phyloP scores from a whole-genome alignment of 2,797 vertebrate genomes.

The Sebastes itinus region DNA sequence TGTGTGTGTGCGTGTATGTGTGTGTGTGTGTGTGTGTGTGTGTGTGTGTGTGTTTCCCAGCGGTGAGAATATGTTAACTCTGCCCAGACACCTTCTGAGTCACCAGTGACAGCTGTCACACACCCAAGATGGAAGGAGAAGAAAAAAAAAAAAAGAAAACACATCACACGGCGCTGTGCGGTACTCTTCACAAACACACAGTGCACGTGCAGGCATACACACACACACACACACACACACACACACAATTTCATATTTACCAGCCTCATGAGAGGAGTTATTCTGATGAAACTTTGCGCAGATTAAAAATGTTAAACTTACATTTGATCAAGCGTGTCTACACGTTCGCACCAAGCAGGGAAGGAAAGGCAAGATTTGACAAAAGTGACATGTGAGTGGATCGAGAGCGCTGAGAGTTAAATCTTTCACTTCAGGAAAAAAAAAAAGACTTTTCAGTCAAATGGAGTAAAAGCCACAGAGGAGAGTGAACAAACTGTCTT shows the following conservation, averaged over 20 bases:
- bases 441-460: constrained; percentile 61
- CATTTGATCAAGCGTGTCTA: constrained; percentile 78
- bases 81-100: constrained; percentile 77
- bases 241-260: constrained; percentile 64
- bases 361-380: constrained; percentile 71
- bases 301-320: constrained; percentile 80
- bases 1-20: constrained; percentile 21
- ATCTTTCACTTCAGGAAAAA: constrained; percentile 67
- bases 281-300: constrained; percentile 77
- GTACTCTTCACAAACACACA: constrained; percentile 52
- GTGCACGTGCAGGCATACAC: constrained; percentile 26
- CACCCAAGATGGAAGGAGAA: constrained; percentile 63
- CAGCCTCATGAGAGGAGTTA: constrained; percentile 69
- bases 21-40: constrained; percentile 33
- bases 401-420: constrained; percentile 71
- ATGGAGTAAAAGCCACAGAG: constrained; percentile 64
- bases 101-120: constrained; percentile 81
- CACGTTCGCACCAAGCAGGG: constrained; percentile 53
- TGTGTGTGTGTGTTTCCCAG: constrained; percentile 55
- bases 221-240: constrained; percentile 7
- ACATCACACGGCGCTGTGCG: constrained; percentile 50
- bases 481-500: constrained; percentile 60
- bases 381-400: constrained; percentile 75
- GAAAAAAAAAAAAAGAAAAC: constrained; percentile 27
- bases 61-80: constrained; percentile 66